These are phyloP conservation scores for Cryptosula pallasiana DNA, from an alignment of 2,888 invertebrate genomes.

Conservation along the genomic window DNA sequence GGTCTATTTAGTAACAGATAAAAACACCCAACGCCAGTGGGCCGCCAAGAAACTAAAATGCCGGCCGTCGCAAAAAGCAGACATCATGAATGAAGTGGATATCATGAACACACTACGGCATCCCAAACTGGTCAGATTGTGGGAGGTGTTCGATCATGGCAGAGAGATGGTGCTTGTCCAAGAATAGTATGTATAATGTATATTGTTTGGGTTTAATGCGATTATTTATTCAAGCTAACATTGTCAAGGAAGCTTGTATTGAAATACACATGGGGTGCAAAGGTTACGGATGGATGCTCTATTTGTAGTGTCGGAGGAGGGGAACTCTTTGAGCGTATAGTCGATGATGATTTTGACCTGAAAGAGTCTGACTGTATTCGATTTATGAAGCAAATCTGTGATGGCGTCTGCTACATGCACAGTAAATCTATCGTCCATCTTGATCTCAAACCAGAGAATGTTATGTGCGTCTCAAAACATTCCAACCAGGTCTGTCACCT, in stretches of 20 bases:
- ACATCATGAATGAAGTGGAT: constrained; percentile 89
- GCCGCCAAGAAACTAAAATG: constrained; percentile 84
- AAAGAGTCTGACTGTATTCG: constrained; percentile 93
- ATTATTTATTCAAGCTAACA: background rate
- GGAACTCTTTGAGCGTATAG: constrained; percentile 95
- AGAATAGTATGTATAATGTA: constrained; percentile 77
- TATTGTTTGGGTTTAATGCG: background rate
- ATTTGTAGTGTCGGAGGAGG: constrained; percentile 85
- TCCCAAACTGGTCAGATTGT: constrained; percentile 90
- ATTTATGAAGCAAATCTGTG: constrained; percentile 95
- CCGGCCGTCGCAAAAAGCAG: constrained; percentile 74
- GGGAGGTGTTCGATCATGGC: constrained; percentile 70
- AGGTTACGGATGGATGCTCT: no score
- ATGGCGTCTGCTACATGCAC: constrained; percentile 94
- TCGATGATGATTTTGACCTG: constrained; percentile 93
- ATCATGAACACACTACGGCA: constrained; percentile 93
- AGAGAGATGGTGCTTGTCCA: constrained; percentile 91
- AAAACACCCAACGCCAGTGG: constrained; percentile 61
- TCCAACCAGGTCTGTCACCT: constrained; percentile 77
- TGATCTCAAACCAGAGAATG: constrained; percentile 98
- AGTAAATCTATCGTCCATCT: constrained; percentile 88
- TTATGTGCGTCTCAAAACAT: constrained; percentile 86
- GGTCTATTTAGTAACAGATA: constrained; percentile 60
- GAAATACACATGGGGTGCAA: no score
- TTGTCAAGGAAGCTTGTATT: no score